These are phyloP conservation scores for Corydoras sp. DNA, from an alignment of 2,113 vertebrate genomes.

Conservation along the genomic window DNA sequence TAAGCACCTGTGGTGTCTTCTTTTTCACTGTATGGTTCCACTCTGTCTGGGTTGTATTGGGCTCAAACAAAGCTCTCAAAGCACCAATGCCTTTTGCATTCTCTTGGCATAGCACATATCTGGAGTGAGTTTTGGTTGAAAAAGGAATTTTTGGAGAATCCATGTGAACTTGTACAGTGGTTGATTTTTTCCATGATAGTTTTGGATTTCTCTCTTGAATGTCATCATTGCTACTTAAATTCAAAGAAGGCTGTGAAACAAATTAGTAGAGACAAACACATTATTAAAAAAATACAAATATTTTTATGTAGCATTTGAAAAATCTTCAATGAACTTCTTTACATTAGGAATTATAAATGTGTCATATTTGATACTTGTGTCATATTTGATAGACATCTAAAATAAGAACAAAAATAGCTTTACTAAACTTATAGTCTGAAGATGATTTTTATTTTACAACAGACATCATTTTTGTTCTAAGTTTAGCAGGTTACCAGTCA, in stretches of 20 bases:
- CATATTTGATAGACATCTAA: no score
- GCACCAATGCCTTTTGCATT: conserved; percentile 43
- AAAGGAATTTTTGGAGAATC: conserved; percentile 21
- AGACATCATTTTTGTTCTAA: no score
- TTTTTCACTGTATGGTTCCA: not conserved
- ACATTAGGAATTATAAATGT: no score
- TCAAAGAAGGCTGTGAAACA: conserved; percentile 16
- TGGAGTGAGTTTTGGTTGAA: conserved; percentile 53
- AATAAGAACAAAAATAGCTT: no score
- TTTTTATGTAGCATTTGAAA: not conserved
- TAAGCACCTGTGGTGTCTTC: not conserved
- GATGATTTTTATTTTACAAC: no score
- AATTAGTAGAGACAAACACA: not conserved
- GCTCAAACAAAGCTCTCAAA: conserved; percentile 62
- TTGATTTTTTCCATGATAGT: conserved; percentile 27
- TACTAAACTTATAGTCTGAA: no score
- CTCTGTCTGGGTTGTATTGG: conserved; percentile 39
- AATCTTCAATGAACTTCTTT: no score
- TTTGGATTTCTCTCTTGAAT: conserved; percentile 34
- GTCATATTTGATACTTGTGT: no score
- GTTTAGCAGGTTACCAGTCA: no score
- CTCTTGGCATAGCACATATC: conserved; percentile 49
- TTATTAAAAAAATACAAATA: not conserved
- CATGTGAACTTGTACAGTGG: not conserved
- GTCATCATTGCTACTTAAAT: conserved; percentile 1